These are phyloP conservation scores for Peribatodes rhomboidaria DNA, from an alignment of 2,888 invertebrate genomes.

Conservation along the genomic window DNA sequence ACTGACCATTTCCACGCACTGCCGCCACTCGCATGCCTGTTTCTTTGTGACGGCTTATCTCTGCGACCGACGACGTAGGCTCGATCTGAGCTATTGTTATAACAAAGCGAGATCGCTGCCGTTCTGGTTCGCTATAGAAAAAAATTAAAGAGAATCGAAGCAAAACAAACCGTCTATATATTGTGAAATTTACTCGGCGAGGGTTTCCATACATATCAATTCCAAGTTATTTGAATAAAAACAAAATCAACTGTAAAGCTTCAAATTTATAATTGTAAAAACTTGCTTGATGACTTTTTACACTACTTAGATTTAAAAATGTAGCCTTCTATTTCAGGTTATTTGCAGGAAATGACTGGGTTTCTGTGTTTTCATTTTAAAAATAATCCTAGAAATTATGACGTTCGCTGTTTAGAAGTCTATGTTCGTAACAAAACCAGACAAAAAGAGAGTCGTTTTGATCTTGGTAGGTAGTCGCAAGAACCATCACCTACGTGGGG, in stretches of 20 bases:
- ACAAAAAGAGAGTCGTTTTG: neutral
- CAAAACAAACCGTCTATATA: neutral
- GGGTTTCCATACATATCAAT: neutral
- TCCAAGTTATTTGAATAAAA: too few relatives aligned
- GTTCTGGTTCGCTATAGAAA: neutral
- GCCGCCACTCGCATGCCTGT: neutral
- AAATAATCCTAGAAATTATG: too few relatives aligned
- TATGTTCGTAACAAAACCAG: neutral
- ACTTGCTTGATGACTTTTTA: too few relatives aligned
- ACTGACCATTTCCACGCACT: constrained; percentile 20
- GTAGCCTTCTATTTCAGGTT: too few relatives aligned
- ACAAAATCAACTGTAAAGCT: too few relatives aligned
- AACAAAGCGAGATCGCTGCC: neutral
- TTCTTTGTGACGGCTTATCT: constrained; percentile 17
- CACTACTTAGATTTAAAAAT: too few relatives aligned
- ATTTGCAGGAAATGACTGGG: too few relatives aligned
- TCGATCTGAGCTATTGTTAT: neutral
- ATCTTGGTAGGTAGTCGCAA: neutral
- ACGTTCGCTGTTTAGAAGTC: neutral
- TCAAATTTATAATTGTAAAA: too few relatives aligned
- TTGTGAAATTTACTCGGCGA: neutral
- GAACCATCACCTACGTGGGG: neutral
- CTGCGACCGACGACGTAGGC: neutral
- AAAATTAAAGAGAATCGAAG: neutral
- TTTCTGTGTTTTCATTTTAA: too few relatives aligned